Percentiles rank a stretch among this genome's conserved stretches.
These are phyloP conservation scores for Pristionchus japonicus DNA, from an alignment of 2,888 invertebrate genomes.

Conservation along the genomic window DNA sequence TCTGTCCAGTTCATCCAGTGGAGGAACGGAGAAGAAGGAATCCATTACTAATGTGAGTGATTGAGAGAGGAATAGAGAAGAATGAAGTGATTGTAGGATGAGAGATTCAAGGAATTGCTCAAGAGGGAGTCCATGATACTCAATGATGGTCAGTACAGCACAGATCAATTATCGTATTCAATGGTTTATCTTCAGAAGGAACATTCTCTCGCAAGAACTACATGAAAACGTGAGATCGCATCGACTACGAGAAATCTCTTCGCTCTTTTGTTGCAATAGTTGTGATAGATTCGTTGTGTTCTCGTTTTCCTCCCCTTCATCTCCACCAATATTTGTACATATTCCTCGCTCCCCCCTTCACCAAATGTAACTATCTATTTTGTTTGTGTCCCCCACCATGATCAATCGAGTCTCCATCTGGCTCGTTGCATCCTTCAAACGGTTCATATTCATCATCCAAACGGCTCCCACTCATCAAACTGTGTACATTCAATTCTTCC, in stretches of 20 bases:
- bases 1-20: neutral
- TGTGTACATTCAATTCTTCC: constrained; percentile 10
- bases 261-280: neutral
- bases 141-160: constrained; percentile 37
- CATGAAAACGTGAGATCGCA: neutral
- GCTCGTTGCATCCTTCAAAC: neutral
- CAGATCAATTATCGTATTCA: neutral
- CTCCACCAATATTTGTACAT: constrained; percentile 2
- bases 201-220: constrained; percentile 39
- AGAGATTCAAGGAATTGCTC: constrained; percentile 42
- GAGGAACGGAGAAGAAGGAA: constrained; percentile 9
- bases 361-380: constrained; percentile 5
- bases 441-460: neutral
- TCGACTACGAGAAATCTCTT: neutral
- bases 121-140: constrained; percentile 39
- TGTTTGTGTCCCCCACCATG: neutral
- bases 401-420: constrained; percentile 17
- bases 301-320: neutral
- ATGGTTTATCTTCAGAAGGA: constrained; percentile 22
- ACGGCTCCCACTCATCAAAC: neutral
- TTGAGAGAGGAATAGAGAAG: neutral
- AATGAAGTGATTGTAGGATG: neutral
- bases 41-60: constrained; percentile 23
- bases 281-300: constrained; percentile 22
- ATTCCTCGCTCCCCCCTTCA: neutral